Evolutionary conservation across 2,797 vertebrate species (phyloP).

Genomic region (Trachurus trachurus): DNA sequence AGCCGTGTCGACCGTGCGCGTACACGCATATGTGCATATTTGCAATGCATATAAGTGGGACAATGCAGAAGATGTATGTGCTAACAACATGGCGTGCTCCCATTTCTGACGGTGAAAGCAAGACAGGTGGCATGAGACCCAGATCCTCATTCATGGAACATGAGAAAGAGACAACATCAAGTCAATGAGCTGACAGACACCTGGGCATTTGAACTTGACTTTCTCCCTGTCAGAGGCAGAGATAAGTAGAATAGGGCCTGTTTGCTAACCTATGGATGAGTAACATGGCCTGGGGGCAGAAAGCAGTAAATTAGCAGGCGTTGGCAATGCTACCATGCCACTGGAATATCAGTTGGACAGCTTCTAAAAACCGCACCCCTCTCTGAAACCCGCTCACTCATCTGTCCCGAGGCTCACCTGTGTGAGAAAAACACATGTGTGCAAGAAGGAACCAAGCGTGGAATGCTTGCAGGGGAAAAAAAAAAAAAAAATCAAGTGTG

Average conservation of each 20-base stretch:
- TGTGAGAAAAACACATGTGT: constrained; percentile 60
- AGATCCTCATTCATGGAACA: constrained; percentile 33
- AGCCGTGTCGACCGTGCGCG: constrained; percentile 30
- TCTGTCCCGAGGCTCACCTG: constrained; percentile 71
- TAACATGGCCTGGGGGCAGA: constrained; percentile 72
- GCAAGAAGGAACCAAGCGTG: constrained; percentile 57
- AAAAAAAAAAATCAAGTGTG: not conserved
- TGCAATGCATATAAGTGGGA: constrained; percentile 47
- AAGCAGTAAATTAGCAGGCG: constrained; percentile 77
- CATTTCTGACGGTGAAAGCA: constrained; percentile 37
- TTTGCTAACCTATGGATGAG: constrained; percentile 78
- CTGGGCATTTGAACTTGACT: constrained; percentile 70
- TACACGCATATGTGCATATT: constrained; percentile 34
- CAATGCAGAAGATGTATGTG: constrained; percentile 37
- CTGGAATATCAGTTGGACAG: constrained; percentile 76
- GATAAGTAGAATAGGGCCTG: constrained; percentile 58
- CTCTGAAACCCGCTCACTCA: constrained; percentile 51
- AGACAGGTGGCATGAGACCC: constrained; percentile 61
- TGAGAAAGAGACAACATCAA: constrained; percentile 22
- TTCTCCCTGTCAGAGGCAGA: constrained; percentile 38
- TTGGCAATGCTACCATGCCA: constrained; percentile 73
- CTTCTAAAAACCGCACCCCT: constrained; percentile 70
- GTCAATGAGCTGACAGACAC: constrained; percentile 66
- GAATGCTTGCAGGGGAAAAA: constrained; percentile 34
- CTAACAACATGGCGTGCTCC: constrained; percentile 59